Conservation (phyloP, 2,113 vertebrate species). For the Monopterus albus region DNA sequence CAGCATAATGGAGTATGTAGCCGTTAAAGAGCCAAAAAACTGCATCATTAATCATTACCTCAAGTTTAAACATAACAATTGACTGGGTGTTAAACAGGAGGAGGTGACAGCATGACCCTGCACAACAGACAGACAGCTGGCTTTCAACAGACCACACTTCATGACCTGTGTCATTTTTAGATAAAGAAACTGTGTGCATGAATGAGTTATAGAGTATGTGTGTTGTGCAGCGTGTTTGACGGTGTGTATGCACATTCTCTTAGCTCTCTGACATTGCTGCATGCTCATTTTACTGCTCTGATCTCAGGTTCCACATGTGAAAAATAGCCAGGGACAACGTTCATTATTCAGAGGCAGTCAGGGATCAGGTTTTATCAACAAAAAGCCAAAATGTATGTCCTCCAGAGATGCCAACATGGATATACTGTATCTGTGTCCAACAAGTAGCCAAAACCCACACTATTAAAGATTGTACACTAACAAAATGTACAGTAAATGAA, state of each 20-base stretch:
- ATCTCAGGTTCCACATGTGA: constrained; percentile 87
- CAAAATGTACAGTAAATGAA: too few relatives aligned
- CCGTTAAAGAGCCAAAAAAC: too few relatives aligned
- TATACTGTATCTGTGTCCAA: too few relatives aligned
- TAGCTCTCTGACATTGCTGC: constrained; percentile 54
- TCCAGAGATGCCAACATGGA: too few relatives aligned
- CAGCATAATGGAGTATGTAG: too few relatives aligned
- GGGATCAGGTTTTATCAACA: constrained; percentile 84
- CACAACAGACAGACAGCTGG: constrained; percentile 68
- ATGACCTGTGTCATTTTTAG: constrained; percentile 49
- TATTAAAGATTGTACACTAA: too few relatives aligned
- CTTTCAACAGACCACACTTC: constrained; percentile 39
- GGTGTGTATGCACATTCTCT: constrained; percentile 12
- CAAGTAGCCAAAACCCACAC: too few relatives aligned
- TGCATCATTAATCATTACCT: constrained; percentile 15
- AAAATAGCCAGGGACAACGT: constrained; percentile 79
- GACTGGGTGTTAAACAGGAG: constrained; percentile 64
- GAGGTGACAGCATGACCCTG: constrained; percentile 49
- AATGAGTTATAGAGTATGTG: constrained; percentile 15
- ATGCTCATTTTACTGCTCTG: constrained; percentile 80
- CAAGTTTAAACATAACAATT: constrained; percentile 36
- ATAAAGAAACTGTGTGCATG: constrained; percentile 29
- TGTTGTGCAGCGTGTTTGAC: constrained; percentile 21
- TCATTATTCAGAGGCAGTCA: constrained; percentile 88
- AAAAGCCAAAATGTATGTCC: constrained; percentile 73